A percentile compares a stretch with the other conserved stretches of the same genome.
These are phyloP conservation scores for Hylaea fasciaria DNA, from an alignment of 2,888 invertebrate genomes.

Conservation along the genomic window DNA sequence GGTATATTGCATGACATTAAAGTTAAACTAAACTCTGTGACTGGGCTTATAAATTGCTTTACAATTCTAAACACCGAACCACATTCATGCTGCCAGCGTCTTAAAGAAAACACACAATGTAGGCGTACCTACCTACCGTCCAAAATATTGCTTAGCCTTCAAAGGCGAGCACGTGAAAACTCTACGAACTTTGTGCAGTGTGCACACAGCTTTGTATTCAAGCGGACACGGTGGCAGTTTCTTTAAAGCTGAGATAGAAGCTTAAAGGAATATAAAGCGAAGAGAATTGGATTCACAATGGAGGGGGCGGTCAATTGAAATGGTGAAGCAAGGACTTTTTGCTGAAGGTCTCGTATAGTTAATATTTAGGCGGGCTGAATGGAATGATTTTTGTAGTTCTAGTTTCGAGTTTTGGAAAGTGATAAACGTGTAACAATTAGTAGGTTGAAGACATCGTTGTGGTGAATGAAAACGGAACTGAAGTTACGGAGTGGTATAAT, in stretches of 20 bases:
- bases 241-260: slow-evolving; percentile 66
- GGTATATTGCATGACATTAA: no score
- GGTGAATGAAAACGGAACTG: no score
- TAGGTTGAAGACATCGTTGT: no score
- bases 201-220: slow-evolving; percentile 59
- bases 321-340: slow-evolving; percentile 74
- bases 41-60: neutral
- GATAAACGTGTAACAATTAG: no score
- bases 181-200: slow-evolving; percentile 43
- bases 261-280: slow-evolving; percentile 73
- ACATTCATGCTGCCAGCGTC: slow-evolving; percentile 7
- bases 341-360: slow-evolving; percentile 43
- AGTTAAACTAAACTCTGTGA: no score
- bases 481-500: no score
- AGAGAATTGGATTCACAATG: slow-evolving; percentile 71
- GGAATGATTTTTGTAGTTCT: no score
- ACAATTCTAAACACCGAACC: slow-evolving; percentile 8
- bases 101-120: slow-evolving; percentile 21
- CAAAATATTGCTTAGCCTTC: slow-evolving; percentile 29
- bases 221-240: slow-evolving; percentile 52
- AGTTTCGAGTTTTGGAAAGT: no score
- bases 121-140: slow-evolving; percentile 14
- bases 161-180: slow-evolving; percentile 25
- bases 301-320: slow-evolving; percentile 77
- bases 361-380: no score